Base-by-base conservation (phyloP, 1,140 invertebrate species). In the Melipona quadrifasciata region DNA sequence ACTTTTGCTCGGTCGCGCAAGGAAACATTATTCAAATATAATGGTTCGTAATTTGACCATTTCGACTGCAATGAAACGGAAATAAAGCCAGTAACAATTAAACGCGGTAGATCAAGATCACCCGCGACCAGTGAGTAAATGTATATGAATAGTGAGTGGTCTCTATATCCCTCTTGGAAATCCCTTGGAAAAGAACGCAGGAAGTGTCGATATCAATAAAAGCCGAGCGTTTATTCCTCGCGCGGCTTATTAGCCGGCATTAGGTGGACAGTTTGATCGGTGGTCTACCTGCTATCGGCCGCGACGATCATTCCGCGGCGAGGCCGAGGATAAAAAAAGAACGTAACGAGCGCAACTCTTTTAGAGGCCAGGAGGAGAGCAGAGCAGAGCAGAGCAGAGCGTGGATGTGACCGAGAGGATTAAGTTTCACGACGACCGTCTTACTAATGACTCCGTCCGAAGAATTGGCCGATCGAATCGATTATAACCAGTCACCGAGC, bases 401-500 rank as follows among this genome's bases (percentile, higher is more conserved):
- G 80, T 24, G 39, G 84, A 85, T 70, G 64, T 47, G 34, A 79
- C 75, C 61, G 55, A 17, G 71, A 64, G 83, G 88, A 89, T 89
- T 89, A 89, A 89, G 83, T 89, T 89, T 89, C 87, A 84, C 79
- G 84, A 83, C 83, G 78, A 82, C 77, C 76, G 85, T 86, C 80
- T 19, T 75, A 80, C 80, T 80, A 86, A 89, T 71, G 88, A 89
- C 78, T 65, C 74, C 85, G 85, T 78, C 87, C 70, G 88, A 89
- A 73, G 87, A 88, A 89, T 89, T 86, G 88, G 87, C 88, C 81
- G 88, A 89, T 89, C 88, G 85, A 89, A 89, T 89, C 78, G 88
- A 89, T 89, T 89, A 89, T 89, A 86, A 86, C 85, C 81, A 78
- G 80, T 79, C 72, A 74, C 55, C 72, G 39, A 8, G 8, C 8